Percentiles rank a stretch among this genome's conserved stretches.
Evolutionary conservation across 2,113 vertebrate species (phyloP).

Genomic region (Cricetomys ansorgei): DNA sequence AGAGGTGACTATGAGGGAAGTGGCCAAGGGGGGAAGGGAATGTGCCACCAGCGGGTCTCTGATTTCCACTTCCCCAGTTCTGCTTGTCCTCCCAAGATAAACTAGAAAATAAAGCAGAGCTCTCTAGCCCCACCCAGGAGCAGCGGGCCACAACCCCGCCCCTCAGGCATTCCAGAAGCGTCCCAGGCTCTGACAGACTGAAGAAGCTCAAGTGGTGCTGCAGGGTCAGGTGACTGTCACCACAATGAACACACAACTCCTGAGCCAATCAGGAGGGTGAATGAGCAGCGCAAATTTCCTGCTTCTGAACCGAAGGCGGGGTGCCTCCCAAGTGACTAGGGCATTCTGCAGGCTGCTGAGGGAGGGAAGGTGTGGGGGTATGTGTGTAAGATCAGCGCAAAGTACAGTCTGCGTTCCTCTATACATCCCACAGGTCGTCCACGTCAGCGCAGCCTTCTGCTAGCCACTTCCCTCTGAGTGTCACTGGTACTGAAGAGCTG

Average conservation of each 20-base stretch:
- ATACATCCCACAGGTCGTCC: not conserved
- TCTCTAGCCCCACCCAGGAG: not conserved
- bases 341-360: not conserved
- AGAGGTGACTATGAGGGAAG: not conserved
- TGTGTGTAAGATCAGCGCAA: not conserved
- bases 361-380: not conserved
- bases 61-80: not conserved
- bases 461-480: not conserved
- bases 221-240: not conserved
- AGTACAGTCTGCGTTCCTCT: not conserved
- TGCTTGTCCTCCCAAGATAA: not conserved
- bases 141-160: not conserved
- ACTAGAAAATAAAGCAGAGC: not conserved
- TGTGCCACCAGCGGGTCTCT: not conserved
- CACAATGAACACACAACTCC: not conserved
- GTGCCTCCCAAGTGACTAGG: not conserved
- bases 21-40: not conserved
- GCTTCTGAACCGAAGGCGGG: not conserved
- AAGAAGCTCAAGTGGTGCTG: not conserved
- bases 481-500: not conserved
- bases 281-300: not conserved
- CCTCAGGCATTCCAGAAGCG: not conserved
- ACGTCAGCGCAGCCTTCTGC: rapidly evolving
- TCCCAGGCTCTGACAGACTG: not conserved
- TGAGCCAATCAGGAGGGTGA: not conserved